These are phyloP conservation scores for Litocranius walleri DNA, from an alignment of 2,113 vertebrate species.

Conservation along the genomic window DNA sequence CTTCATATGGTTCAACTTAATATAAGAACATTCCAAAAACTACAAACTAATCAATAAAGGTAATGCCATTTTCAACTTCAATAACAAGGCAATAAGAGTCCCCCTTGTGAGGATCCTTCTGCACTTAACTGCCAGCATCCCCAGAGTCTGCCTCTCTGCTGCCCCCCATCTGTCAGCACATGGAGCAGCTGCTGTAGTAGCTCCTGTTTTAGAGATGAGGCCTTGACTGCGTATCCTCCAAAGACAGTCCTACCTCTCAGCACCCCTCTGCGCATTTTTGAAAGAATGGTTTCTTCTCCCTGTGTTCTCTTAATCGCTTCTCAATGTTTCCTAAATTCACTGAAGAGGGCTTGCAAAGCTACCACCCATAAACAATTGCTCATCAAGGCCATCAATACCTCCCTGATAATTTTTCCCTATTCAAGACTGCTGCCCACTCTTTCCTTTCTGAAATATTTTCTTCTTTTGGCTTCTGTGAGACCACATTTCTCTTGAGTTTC, in stretches of 20 bases:
- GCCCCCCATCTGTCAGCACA: background rate
- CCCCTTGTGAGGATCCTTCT: background rate
- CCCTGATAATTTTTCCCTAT: background rate
- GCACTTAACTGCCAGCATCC: background rate
- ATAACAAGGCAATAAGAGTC: background rate
- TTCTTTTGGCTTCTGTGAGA: background rate
- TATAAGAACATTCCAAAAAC: background rate
- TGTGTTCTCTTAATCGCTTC: background rate
- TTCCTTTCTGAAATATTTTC: background rate
- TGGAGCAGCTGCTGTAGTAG: background rate
- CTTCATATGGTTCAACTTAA: background rate
- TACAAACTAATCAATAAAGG: background rate
- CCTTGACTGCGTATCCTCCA: background rate
- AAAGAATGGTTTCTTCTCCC: background rate
- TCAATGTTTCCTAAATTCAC: background rate
- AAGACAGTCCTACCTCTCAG: background rate
- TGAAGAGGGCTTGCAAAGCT: background rate
- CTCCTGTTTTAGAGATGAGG: background rate
- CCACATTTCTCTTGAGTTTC: background rate
- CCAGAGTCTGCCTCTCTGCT: background rate
- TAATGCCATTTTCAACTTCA: conserved; percentile 17
- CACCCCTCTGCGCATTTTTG: background rate
- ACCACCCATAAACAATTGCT: background rate
- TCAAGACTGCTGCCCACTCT: background rate
- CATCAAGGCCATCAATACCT: background rate